Evolutionary conservation across 1,140 invertebrate genomes (phyloP).

Genomic region (Wasmannia auropunctata): DNA sequence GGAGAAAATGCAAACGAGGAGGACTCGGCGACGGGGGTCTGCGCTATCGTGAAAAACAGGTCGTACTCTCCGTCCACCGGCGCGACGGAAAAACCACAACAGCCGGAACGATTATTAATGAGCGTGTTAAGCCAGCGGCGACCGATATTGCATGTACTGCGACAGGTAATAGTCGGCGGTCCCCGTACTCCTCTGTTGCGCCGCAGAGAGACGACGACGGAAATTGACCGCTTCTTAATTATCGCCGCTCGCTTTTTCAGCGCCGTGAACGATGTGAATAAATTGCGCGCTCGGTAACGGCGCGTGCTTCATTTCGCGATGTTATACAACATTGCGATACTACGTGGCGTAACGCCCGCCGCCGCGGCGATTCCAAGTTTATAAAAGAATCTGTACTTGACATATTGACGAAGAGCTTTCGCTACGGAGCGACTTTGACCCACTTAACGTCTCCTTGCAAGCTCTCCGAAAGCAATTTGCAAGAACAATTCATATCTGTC

Average conservation of each 20-base stretch:
- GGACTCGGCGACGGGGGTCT: not conserved
- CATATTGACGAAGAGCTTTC: not conserved
- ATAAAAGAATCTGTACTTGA: not conserved
- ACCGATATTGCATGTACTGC: not conserved
- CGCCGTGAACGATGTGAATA: not conserved
- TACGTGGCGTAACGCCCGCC: not conserved
- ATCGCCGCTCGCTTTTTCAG: not conserved
- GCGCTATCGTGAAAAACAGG: slow-evolving; percentile 15
- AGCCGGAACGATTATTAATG: slow-evolving; percentile 39
- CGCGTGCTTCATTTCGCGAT: not conserved
- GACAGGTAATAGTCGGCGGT: not conserved
- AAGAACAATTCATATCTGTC: not conserved
- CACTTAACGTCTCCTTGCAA: not conserved
- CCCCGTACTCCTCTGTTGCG: not conserved
- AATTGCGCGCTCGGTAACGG: not conserved
- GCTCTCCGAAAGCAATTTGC: not conserved
- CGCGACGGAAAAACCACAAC: not conserved
- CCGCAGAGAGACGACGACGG: not conserved
- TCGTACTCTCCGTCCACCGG: not conserved
- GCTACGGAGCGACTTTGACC: not conserved
- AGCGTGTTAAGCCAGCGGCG: slow-evolving; percentile 24
- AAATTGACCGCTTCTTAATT: slow-evolving; percentile 55
- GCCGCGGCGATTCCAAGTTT: not conserved
- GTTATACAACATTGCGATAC: not conserved
- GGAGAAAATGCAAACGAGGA: not conserved